Percentiles rank a stretch among this genome's conserved stretches.
phyloP scores from a whole-genome alignment of 53 echinoderm and acorn worm genomes.

The Pentamera pediparva region DNA sequence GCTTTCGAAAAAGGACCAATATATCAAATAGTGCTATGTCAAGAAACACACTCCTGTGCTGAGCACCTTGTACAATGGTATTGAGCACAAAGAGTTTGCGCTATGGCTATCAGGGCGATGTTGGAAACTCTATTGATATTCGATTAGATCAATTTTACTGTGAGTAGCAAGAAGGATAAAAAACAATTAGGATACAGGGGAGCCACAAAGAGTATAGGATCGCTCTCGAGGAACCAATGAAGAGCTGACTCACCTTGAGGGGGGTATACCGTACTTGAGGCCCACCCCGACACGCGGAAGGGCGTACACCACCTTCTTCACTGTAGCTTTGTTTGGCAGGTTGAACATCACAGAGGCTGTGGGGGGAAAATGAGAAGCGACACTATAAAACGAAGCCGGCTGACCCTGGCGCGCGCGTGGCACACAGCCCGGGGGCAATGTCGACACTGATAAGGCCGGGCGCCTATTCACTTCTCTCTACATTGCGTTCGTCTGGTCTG shows the following conservation, averaged over 20 bases:
- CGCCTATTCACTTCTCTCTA: not conserved
- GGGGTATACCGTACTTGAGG: conserved; percentile 97
- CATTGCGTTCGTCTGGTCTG: conserved; percentile 1
- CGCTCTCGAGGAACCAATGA: no score
- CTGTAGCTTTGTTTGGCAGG: conserved; percentile 95
- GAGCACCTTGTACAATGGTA: no score
- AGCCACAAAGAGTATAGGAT: no score
- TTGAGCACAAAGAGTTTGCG: no score
- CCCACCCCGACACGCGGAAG: conserved; percentile 94
- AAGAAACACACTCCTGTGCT: no score
- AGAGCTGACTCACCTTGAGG: conserved; percentile 80
- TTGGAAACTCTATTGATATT: no score
- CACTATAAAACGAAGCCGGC: conserved; percentile 6
- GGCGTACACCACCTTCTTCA: conserved; percentile 98
- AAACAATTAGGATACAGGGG: no score
- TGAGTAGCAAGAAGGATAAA: no score
- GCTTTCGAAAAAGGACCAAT: no score
- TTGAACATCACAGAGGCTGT: conserved; percentile 98
- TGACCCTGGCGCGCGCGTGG: not conserved
- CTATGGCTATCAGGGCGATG: no score
- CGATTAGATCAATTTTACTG: no score
- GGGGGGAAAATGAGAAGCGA: conserved; percentile 7
- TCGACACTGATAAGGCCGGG: conserved; percentile 15
- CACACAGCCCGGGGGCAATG: not conserved
- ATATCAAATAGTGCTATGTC: no score